Evolutionary conservation across 1,140 invertebrate species (phyloP), one percentile per base, ranked within the genome.

Genomic region (Pseudachorutes palmiensis): DNA sequence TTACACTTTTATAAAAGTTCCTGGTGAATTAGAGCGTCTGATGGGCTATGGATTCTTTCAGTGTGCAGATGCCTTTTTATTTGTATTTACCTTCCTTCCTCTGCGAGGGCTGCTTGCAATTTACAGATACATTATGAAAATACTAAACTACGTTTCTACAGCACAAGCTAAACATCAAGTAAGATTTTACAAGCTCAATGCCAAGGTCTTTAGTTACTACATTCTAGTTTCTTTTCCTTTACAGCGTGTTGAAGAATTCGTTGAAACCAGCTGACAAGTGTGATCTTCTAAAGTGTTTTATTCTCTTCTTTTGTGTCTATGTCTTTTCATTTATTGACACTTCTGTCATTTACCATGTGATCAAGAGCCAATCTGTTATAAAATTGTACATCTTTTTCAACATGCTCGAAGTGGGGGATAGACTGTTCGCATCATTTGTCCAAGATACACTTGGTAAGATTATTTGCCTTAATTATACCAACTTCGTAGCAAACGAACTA

Each of bases 331-430:
- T 91, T 75, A 86, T 98, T 64, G 97, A 99, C 78, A 97, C 94
- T 14, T 97, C 96, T 70, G 92, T 98, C 83, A 88, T 99, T 82
- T 99, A 99, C 80, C 97, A 99, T 80, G 82, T 98, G 70, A 96
- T 99, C 30, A 94, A 98, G 78, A 96, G 92, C 75, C 97, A 99
- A 77, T 96, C 94, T 63, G 92, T 98, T 59, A 98, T 99, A 76
- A 99, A 99, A 78, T 81, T 99, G 58, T 99, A 99, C 78, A 96
- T 99, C 77, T 97, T 99, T 81, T 99, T 95, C 78, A 99, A 99
- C 81, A 98, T 99, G 94, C 80, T 99, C 60, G 97, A 99, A 83
- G 81, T 97, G 48, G 93, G 91, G 24, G 96, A 98, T 81, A 83
- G 92, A 71, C 81, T 99, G 57, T 91, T 98, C 76, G 97, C 94